Percentiles rank a stretch among this genome's conserved stretches.
Evolutionary conservation across 1,140 invertebrate genomes (phyloP).

Genomic region (Lanistes nyassanus): DNA sequence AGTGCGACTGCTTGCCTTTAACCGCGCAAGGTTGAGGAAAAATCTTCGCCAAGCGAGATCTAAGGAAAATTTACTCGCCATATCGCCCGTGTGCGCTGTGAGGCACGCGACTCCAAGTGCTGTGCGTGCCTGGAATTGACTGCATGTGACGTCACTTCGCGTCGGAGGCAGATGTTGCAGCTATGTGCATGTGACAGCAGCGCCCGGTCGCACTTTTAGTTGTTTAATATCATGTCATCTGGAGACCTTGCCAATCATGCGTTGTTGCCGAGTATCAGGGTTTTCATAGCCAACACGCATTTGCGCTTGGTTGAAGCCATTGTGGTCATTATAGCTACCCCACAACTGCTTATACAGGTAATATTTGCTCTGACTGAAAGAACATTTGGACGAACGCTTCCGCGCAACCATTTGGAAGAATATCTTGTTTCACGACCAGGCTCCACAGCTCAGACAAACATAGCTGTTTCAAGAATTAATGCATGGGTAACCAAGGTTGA

Average conservation of each 20-base stretch:
- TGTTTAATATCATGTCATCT: too few relatives aligned
- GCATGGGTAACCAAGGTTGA: too few relatives aligned
- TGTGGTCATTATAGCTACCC: slow-evolving; percentile 37
- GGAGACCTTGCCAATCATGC: background rate
- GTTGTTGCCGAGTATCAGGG: too few relatives aligned
- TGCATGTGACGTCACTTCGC: too few relatives aligned
- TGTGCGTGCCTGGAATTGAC: slow-evolving; percentile 30
- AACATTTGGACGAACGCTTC: slow-evolving; percentile 28
- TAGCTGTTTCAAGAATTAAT: too few relatives aligned
- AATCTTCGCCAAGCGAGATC: slow-evolving; percentile 82
- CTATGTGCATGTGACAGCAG: background rate
- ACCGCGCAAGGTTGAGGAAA: slow-evolving; percentile 85
- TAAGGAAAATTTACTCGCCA: slow-evolving; percentile 49
- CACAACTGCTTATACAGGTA: slow-evolving; percentile 31
- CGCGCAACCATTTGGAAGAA: too few relatives aligned
- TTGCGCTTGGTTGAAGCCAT: slow-evolving; percentile 35
- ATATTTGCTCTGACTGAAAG: slow-evolving; percentile 32
- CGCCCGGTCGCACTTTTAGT: too few relatives aligned
- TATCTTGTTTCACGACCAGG: too few relatives aligned
- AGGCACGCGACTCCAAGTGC: slow-evolving; percentile 52
- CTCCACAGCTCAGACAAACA: too few relatives aligned
- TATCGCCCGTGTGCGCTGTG: slow-evolving; percentile 48
- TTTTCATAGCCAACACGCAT: slow-evolving; percentile 15
- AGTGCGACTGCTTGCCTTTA: slow-evolving; percentile 92
- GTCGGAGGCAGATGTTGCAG: background rate